Evolutionary conservation across 2,888 invertebrate genomes (phyloP).

Genomic region (Tetragnatha montana): DNA sequence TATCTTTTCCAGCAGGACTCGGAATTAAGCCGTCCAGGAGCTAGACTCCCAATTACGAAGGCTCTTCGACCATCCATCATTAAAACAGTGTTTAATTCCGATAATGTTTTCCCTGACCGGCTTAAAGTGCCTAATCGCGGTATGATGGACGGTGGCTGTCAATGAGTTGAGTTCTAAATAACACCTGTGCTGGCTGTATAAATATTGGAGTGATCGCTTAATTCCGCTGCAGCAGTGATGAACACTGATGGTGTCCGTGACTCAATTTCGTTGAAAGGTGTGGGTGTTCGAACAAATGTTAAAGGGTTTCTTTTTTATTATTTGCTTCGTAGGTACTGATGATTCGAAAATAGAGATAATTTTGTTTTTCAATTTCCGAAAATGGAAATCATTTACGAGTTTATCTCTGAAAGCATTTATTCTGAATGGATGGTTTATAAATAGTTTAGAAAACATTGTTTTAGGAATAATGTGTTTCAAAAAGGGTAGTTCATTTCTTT

Average conservation of each 20-base stretch:
- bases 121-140: slow-evolving; percentile 46
- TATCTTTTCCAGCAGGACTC: slow-evolving; percentile 33
- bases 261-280: neutral
- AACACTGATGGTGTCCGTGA: neutral
- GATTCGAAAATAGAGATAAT: too few relatives aligned
- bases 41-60: slow-evolving; percentile 39
- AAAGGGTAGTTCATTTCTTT: too few relatives aligned
- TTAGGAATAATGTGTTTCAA: too few relatives aligned
- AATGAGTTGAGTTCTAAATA: slow-evolving; percentile 52
- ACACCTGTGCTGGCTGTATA: slow-evolving; percentile 50
- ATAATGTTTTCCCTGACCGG: slow-evolving; percentile 49
- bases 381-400: too few relatives aligned
- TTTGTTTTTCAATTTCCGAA: too few relatives aligned
- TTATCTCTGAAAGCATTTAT: too few relatives aligned
- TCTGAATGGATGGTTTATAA: too few relatives aligned
- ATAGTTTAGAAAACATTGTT: too few relatives aligned
- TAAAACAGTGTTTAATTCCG: slow-evolving; percentile 67
- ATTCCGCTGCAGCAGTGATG: slow-evolving; percentile 7
- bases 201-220: slow-evolving; percentile 27
- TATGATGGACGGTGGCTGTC: slow-evolving; percentile 51
- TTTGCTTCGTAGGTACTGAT: too few relatives aligned
- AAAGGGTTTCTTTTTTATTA: too few relatives aligned
- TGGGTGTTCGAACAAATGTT: neutral
- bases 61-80: slow-evolving; percentile 16
- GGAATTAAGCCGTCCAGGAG: slow-evolving; percentile 53